Evolutionary conservation across 37 sponge, comb jelly and placozoan genomes (phyloP).

Genomic region (Halisarca cf. caerulea): DNA sequence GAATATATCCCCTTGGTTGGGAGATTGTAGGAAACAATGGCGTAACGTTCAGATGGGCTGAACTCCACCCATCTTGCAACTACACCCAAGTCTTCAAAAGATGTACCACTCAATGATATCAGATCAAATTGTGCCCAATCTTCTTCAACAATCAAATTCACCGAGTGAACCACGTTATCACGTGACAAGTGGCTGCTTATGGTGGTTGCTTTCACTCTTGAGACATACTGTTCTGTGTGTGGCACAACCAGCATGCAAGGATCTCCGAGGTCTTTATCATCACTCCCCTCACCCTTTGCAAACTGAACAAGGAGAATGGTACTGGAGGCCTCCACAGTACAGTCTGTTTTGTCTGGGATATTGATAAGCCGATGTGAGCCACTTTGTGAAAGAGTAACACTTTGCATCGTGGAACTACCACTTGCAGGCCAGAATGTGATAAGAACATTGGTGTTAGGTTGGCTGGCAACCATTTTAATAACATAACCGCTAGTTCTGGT

Average conservation of each 20-base stretch:
- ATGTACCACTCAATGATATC: neutral
- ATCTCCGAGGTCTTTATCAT: neutral
- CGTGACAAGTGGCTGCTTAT: neutral
- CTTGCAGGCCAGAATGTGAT: neutral
- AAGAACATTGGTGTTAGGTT: neutral
- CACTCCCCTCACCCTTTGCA: neutral
- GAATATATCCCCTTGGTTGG: neutral
- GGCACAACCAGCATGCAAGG: neutral
- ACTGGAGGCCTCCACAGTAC: neutral
- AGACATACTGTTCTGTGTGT: neutral
- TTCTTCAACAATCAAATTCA: neutral
- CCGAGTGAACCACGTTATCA: neutral
- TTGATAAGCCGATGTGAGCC: neutral
- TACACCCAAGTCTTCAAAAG: neutral
- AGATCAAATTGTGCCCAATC: neutral
- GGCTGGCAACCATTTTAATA: neutral
- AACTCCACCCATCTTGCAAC: slow-evolving; percentile 2
- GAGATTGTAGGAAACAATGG: neutral
- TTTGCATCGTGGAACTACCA: too few species aligned
- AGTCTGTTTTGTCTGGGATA: neutral
- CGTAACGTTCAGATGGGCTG: neutral
- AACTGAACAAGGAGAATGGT: neutral
- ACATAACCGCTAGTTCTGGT: neutral
- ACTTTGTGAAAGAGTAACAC: neutral
- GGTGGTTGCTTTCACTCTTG: neutral